These are phyloP conservation scores for Venusia cambrica DNA, from an alignment of 2,888 invertebrate genomes.

Conservation along the genomic window DNA sequence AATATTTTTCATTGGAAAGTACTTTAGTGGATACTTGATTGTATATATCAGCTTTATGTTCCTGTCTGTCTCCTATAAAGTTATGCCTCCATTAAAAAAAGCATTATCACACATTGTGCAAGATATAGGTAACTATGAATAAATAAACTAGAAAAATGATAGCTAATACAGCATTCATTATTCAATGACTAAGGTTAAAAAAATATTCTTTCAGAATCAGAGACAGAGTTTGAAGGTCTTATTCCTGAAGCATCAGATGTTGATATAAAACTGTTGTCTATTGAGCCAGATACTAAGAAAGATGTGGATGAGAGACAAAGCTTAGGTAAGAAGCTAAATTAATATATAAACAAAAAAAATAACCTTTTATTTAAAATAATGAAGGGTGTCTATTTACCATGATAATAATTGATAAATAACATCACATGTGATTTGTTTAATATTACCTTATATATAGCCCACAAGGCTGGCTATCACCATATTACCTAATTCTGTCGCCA, in stretches of 20 bases:
- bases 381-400: no score
- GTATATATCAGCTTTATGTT: constrained; percentile 53
- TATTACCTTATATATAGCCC: no score
- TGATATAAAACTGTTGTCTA: constrained; percentile 61
- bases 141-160: no score
- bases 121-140: constrained; percentile 55
- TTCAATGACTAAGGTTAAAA: no score
- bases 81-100: constrained; percentile 50
- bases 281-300: constrained; percentile 58
- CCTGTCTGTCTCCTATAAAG: constrained; percentile 51
- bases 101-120: constrained; percentile 55
- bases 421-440: no score
- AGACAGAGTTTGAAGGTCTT: constrained; percentile 65
- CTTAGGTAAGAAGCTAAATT: constrained; percentile 48
- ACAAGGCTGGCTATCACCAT: no score
- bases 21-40: constrained; percentile 59
- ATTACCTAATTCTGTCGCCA: no score
- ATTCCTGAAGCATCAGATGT: constrained; percentile 65
- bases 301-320: constrained; percentile 60
- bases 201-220: constrained; percentile 66
- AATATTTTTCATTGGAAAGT: constrained; percentile 56
- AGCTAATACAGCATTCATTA: no score
- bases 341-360: background rate
- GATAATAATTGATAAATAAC: no score
- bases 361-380: background rate